Conservation (phyloP, 2,113 vertebrate genomes). For the Oncorhynchus masou region DNA sequence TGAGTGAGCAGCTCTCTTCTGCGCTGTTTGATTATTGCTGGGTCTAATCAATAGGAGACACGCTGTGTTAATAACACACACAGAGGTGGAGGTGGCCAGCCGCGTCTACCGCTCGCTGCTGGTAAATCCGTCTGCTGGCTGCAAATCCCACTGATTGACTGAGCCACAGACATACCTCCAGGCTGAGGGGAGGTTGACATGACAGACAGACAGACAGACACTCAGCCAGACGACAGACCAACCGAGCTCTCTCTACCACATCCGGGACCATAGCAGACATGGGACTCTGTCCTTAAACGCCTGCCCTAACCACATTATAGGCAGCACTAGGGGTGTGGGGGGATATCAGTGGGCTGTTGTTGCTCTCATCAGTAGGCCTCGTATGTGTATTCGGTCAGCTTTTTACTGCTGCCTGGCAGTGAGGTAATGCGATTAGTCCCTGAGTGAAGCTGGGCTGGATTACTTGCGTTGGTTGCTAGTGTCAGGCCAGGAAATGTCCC, state of each 20-base stretch:
- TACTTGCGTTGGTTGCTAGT: background rate
- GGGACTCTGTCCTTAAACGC: background rate
- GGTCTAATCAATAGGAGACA: conserved; percentile 13
- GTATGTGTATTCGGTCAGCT: background rate
- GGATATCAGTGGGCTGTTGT: background rate
- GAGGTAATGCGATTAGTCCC: conserved; percentile 35
- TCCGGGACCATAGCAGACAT: background rate
- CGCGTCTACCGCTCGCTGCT: too few relatives aligned
- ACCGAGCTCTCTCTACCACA: background rate
- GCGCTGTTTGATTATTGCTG: background rate
- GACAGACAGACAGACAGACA: background rate
- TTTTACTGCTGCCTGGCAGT: background rate
- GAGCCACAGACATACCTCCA: background rate
- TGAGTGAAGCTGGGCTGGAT: conserved; percentile 1
- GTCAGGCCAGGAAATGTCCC: background rate
- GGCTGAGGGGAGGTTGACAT: background rate
- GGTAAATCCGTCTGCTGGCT: background rate
- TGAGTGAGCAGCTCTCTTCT: background rate
- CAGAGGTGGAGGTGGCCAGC: background rate
- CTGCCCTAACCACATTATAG: background rate
- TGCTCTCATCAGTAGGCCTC: conserved; percentile 15
- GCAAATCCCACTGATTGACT: conserved; percentile 3
- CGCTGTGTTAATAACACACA: background rate
- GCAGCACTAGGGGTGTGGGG: background rate
- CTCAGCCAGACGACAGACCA: too few relatives aligned